Evolutionary conservation across 1,140 invertebrate genomes (phyloP), one percentile per base, ranked within the genome.

Genomic region (Amyelois transitella): DNA sequence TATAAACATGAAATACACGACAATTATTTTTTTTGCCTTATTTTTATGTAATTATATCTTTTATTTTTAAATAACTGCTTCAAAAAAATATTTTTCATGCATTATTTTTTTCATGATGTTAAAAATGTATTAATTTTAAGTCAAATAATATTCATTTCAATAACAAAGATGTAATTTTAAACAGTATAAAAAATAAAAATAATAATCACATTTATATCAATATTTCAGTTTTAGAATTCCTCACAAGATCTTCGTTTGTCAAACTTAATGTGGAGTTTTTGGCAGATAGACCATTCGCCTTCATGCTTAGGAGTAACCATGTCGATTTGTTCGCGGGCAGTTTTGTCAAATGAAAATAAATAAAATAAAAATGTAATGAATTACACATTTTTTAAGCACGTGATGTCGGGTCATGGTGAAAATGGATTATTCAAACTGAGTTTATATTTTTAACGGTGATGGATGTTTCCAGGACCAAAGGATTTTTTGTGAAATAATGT

Each of bases 281-380:
- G 17, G 58, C 53, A 28, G 53, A 66, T 47, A 71, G 57, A 55
- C 71, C 74, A 8, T 76, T 74, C 58, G 7, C 63, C 38, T 61
- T 48, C 45, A 12, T 21, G 19, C 18, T 48, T 48, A 48, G 45
- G n/a, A 48, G 45, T 48, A 48, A 45, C 18, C 43, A 48, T 48
- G 12, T 48, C 20, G 19, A 48, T 21, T 48, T 48, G n/a, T 48
- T 48, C 45, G 2, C 45, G n/a, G 45, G 45, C 4, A 22, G 8
- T 21, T 48, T 21, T 48, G 10, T 21, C 45, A 21, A 22, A 5
- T 48, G 45, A 48, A 12, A 21, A 10, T 48, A 48, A 38, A 21
- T 10, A 1, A 45, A 45, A 12, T 20, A n/a, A 20, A 48, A 48
- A 48, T 48, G 45, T 48, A 48, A 48, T 48, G 12, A 18, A 21